A percentile compares a stretch with the other conserved stretches of the same genome.
Evolutionary conservation across 2,113 vertebrate genomes (phyloP).

Genomic region (Hemiscyllium ocellatum): DNA sequence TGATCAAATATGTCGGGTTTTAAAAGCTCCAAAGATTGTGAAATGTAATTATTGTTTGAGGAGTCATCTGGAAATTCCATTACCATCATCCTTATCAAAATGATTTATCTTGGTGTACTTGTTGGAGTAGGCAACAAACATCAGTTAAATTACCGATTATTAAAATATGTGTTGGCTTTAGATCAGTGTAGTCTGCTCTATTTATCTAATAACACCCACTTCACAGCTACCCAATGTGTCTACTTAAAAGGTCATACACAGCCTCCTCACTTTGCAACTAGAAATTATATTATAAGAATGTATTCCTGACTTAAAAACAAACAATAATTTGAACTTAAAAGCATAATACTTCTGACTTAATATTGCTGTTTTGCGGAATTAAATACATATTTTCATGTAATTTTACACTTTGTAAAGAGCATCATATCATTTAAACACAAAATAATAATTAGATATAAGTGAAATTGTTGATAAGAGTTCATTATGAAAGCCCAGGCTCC

Average conservation of each 20-base stretch:
- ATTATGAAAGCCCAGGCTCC: neutral
- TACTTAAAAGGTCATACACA: neutral
- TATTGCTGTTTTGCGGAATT: neutral
- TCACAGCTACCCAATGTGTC: neutral
- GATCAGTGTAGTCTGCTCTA: neutral
- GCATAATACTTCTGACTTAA: neutral
- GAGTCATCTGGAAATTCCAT: neutral
- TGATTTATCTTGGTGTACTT: neutral
- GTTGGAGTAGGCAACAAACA: neutral
- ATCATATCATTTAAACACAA: neutral
- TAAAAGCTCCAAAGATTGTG: neutral
- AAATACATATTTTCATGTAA: neutral
- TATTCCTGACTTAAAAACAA: neutral
- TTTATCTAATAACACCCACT: neutral
- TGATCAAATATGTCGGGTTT: neutral
- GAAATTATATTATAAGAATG: neutral
- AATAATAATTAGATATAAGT: neutral
- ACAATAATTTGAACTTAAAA: neutral
- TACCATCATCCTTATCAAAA: neutral
- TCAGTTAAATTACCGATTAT: neutral
- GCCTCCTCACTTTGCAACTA: no score
- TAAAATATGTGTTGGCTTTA: neutral
- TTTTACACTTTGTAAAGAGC: neutral
- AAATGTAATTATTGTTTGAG: neutral
- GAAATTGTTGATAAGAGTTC: neutral